phyloP scores from a whole-genome alignment of 2,888 invertebrate species.

The Apamea crenata region DNA sequence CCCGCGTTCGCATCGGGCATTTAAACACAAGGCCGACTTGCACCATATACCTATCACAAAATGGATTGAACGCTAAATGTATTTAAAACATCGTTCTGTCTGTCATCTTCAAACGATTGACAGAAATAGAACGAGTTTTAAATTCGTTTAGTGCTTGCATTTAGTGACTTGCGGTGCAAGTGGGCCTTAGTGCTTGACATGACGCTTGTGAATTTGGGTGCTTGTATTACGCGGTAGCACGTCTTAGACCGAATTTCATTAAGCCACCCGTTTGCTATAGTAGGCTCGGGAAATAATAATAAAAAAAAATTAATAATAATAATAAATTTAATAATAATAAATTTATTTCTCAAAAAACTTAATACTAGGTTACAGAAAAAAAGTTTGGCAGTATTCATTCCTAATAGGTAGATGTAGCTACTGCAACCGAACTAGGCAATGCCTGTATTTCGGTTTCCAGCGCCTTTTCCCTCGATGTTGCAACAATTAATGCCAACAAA shows the following conservation, averaged over 20 bases:
- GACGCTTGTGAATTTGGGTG: neutral
- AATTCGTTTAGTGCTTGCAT: neutral
- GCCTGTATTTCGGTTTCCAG: no score
- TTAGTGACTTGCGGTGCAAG: neutral
- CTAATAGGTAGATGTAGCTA: no score
- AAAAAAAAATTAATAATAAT: no score
- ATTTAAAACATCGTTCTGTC: neutral
- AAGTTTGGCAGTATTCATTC: no score
- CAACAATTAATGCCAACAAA: no score
- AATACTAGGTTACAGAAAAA: no score
- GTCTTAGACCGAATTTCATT: neutral
- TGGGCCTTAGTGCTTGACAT: neutral
- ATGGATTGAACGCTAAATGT: neutral
- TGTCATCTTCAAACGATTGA: neutral
- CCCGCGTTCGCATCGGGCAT: neutral
- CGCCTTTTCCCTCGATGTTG: no score
- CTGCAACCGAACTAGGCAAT: no score
- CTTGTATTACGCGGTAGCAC: neutral
- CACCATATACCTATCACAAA: neutral
- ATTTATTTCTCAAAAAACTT: no score
- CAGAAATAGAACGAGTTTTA: neutral
- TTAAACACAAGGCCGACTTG: neutral
- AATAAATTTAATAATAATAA: no score
- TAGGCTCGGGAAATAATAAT: no score
- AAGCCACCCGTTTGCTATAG: neutral